phyloP scores from a whole-genome alignment of 1,140 invertebrate genomes.

The Telenomus remus region DNA sequence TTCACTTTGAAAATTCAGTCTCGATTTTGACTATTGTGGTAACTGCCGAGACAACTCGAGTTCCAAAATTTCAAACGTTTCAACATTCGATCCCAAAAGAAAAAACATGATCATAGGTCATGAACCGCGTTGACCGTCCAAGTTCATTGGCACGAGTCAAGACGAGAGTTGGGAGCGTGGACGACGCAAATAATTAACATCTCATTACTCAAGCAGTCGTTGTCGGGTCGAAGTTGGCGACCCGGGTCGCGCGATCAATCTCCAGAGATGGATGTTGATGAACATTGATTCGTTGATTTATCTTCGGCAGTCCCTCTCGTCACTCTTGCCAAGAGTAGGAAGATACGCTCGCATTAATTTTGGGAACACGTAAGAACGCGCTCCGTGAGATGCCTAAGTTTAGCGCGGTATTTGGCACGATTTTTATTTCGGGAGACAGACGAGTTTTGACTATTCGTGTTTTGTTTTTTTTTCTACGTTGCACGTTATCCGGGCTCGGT shows the following conservation, averaged over 20 bases:
- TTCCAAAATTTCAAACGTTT: too few relatives aligned
- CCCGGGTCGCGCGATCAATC: slow-evolving; percentile 12
- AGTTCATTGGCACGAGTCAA: too few relatives aligned
- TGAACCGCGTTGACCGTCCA: too few relatives aligned
- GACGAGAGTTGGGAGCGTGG: background rate
- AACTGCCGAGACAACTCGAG: too few relatives aligned
- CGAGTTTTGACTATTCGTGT: background rate
- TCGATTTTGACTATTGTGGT: too few relatives aligned
- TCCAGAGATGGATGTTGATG: slow-evolving; percentile 21
- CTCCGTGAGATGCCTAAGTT: slow-evolving; percentile 26
- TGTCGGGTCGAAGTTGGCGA: background rate
- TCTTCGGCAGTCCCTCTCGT: slow-evolving; percentile 16
- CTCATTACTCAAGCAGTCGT: too few relatives aligned
- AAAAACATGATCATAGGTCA: too few relatives aligned
- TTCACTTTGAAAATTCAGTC: too few relatives aligned
- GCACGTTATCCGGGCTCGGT: slow-evolving; percentile 45
- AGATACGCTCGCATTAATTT: slow-evolving; percentile 17
- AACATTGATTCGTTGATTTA: slow-evolving; percentile 45
- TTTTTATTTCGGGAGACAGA: slow-evolving; percentile 26
- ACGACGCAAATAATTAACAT: too few relatives aligned
- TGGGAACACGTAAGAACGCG: slow-evolving; percentile 10
- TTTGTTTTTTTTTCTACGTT: slow-evolving; percentile 3
- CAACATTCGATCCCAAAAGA: too few relatives aligned
- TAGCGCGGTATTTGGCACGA: slow-evolving; percentile 21
- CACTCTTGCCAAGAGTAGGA: slow-evolving; percentile 21